Percentiles rank a stretch among this genome's conserved stretches.
Evolutionary conservation across 2,797 vertebrate genomes (phyloP).

Genomic region (Danio jaintianensis): DNA sequence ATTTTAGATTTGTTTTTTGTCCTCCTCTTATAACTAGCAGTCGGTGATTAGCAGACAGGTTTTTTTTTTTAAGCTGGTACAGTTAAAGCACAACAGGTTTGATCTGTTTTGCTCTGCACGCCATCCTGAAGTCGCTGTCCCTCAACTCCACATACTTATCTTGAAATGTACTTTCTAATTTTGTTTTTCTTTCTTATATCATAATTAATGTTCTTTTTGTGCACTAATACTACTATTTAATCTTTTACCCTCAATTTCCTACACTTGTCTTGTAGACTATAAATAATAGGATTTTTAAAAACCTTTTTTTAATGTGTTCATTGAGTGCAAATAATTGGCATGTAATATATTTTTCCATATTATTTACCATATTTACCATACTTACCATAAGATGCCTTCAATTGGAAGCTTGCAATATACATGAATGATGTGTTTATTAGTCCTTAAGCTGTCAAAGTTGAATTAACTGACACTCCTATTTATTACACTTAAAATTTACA

Average conservation of each 20-base stretch:
- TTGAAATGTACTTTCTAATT: no score
- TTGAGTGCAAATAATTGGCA: background rate
- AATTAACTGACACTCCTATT: background rate
- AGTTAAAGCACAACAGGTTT: conserved; percentile 9
- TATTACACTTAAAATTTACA: background rate
- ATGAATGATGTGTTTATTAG: background rate
- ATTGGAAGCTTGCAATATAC: background rate
- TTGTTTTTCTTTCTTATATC: background rate
- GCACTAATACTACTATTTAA: background rate
- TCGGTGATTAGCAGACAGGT: background rate
- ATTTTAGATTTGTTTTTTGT: background rate
- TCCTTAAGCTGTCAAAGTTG: background rate
- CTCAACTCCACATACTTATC: background rate
- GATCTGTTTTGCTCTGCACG: background rate
- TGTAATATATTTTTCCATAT: background rate
- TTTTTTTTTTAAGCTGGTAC: background rate
- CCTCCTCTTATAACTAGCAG: background rate
- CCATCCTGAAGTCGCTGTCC: background rate
- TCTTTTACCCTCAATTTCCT: background rate
- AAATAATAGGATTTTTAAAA: background rate
- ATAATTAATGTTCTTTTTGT: background rate
- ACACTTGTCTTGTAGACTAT: background rate
- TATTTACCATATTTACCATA: no score
- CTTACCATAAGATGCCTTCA: background rate
- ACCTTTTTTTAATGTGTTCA: background rate